These are phyloP conservation scores for Protobothrops mucrosquamatus DNA, from an alignment of 2,113 vertebrate species.

Conservation along the genomic window DNA sequence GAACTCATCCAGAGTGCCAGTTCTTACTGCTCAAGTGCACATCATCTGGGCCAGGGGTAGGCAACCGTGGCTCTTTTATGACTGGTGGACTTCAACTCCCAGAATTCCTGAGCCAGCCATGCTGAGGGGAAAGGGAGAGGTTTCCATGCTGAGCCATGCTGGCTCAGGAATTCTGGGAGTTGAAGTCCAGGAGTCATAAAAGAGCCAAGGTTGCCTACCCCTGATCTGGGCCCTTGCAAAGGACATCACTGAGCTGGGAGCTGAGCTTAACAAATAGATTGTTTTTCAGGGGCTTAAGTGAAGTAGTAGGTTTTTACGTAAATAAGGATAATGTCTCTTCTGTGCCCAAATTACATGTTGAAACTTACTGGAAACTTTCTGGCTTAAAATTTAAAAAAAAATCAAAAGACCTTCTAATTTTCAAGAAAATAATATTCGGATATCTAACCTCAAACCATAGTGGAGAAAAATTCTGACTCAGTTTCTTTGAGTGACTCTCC, in stretches of 20 bases:
- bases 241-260: constrained; percentile 40
- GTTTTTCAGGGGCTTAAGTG: constrained; percentile 48
- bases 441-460: constrained; percentile 58
- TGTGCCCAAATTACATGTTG: constrained; percentile 45
- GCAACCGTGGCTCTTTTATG: no score
- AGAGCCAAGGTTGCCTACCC: no score
- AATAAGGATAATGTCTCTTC: constrained; percentile 33
- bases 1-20: constrained; percentile 50
- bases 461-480: constrained; percentile 47
- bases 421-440: constrained; percentile 55
- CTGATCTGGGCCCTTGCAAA: constrained; percentile 32
- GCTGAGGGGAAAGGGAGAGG: no score
- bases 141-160: no score
- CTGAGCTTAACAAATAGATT: constrained; percentile 37
- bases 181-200: no score
- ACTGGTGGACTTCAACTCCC: no score
- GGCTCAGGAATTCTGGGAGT: no score
- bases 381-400: constrained; percentile 30
- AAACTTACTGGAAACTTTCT: constrained; percentile 65
- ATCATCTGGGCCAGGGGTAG: constrained; percentile 37
- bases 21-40: constrained; percentile 50
- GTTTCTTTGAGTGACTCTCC: constrained; percentile 37
- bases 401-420: constrained; percentile 51
- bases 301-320: constrained; percentile 52
- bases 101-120: no score